Percentiles rank a stretch among this genome's conserved stretches.
Evolutionary conservation across 2,888 invertebrate species (phyloP).

Genomic region (Campoletis raptor): DNA sequence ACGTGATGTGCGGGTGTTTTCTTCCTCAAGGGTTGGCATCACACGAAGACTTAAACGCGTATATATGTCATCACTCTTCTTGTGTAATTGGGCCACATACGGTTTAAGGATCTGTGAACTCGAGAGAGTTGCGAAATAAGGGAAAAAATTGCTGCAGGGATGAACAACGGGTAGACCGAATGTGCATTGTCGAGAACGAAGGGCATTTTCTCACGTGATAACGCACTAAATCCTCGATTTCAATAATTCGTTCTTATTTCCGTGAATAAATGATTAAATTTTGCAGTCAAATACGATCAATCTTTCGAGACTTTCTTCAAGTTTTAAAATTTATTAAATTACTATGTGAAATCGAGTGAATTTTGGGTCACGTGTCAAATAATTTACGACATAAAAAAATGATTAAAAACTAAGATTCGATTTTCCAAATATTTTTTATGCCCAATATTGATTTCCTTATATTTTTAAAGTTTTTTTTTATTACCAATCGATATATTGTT

Average conservation of each 20-base stretch:
- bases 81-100: constrained; percentile 34
- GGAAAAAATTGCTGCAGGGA: constrained; percentile 2
- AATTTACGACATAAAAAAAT: too few relatives aligned
- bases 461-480: background rate
- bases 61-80: constrained; percentile 9
- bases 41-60: constrained; percentile 13
- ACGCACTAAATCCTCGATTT: too few relatives aligned
- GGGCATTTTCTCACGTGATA: background rate
- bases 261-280: too few relatives aligned
- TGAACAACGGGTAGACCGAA: background rate
- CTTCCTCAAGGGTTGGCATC: constrained; percentile 18
- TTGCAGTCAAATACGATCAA: too few relatives aligned
- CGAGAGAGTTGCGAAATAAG: background rate
- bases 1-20: constrained; percentile 35
- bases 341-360: too few relatives aligned
- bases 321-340: too few relatives aligned
- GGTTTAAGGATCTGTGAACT: constrained; percentile 24
- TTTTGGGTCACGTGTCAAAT: too few relatives aligned
- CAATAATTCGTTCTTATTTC: too few relatives aligned
- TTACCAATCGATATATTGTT: background rate
- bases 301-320: too few relatives aligned
- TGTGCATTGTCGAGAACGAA: background rate
- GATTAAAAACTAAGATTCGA: too few relatives aligned
- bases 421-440: too few relatives aligned
- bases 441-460: too few relatives aligned